phyloP scores from a whole-genome alignment of 2,888 invertebrate species.

The Drosophila antonietae region DNA sequence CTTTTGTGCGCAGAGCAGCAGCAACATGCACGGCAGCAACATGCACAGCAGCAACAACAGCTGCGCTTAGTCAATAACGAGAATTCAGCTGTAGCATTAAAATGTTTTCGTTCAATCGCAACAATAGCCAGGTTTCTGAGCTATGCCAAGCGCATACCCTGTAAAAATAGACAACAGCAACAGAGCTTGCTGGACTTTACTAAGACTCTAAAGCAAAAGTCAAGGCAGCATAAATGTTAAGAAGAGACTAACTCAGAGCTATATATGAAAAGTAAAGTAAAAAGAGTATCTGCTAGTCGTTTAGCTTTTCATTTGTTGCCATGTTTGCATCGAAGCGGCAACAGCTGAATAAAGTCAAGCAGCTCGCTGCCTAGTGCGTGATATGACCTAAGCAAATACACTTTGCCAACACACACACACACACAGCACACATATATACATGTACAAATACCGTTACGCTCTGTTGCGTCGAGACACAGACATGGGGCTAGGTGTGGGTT shows the following conservation, averaged over 20 bases:
- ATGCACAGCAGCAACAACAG: constrained; percentile 19
- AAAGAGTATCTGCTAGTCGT: constrained; percentile 10
- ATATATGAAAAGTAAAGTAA: too few relatives aligned
- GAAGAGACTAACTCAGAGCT: neutral
- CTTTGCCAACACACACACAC: constrained; percentile 44
- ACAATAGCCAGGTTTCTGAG: neutral
- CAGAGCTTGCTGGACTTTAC: neutral
- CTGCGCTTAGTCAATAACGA: constrained; percentile 36
- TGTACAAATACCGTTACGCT: constrained; percentile 61
- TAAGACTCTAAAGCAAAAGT: neutral
- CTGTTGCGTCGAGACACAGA: constrained; percentile 75
- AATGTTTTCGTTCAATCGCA: constrained; percentile 32
- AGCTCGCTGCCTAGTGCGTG: constrained; percentile 46
- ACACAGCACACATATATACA: constrained; percentile 21
- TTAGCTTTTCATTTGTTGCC: neutral
- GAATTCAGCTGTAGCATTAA: constrained; percentile 21
- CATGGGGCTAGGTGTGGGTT: constrained; percentile 4
- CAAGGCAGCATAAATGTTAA: neutral
- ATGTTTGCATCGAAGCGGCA: constrained; percentile 38
- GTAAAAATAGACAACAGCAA: neutral
- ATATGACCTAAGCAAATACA: constrained; percentile 75
- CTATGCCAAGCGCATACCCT: constrained; percentile 21
- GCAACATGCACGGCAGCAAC: constrained; percentile 10
- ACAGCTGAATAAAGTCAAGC: constrained; percentile 63
- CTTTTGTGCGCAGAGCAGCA: constrained; percentile 61